Conservation (phyloP, 2,113 vertebrate species). For the Zootoca vivipara region DNA sequence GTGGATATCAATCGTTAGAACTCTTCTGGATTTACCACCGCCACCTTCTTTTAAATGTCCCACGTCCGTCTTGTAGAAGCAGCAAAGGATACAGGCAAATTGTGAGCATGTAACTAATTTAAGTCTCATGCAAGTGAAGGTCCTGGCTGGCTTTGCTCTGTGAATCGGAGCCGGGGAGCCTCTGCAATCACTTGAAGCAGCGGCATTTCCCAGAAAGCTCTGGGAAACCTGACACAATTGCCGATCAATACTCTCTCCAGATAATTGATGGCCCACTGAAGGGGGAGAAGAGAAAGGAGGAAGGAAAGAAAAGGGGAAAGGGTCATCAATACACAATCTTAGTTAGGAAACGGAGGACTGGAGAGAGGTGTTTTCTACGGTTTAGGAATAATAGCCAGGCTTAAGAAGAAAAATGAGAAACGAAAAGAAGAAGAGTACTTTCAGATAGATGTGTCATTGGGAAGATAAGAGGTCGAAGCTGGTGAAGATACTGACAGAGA, state of each 20-base stretch:
- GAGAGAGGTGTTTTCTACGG: constrained; percentile 44
- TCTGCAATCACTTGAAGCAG: constrained; percentile 56
- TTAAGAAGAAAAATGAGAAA: constrained; percentile 46
- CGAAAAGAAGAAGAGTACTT: not conserved
- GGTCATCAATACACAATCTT: constrained; percentile 67
- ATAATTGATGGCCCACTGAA: constrained; percentile 68
- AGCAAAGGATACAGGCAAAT: constrained; percentile 68
- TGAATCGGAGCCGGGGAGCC: constrained; percentile 61
- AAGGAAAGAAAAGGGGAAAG: constrained; percentile 32
- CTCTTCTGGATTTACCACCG: constrained; percentile 36
- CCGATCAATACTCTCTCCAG: constrained; percentile 68
- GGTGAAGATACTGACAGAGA: not conserved
- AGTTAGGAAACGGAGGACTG: constrained; percentile 56
- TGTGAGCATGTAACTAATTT: constrained; percentile 63
- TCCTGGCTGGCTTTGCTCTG: constrained; percentile 52
- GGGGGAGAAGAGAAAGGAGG: constrained; percentile 14
- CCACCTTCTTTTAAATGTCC: constrained; percentile 62
- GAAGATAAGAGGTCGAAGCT: constrained; percentile 6
- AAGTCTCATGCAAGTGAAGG: constrained; percentile 66
- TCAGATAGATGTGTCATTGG: not conserved
- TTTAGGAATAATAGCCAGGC: constrained; percentile 30
- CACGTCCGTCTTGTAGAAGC: constrained; percentile 47
- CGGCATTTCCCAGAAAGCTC: constrained; percentile 60
- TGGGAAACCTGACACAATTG: constrained; percentile 67
- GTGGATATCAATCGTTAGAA: constrained; percentile 62